Evolutionary conservation across 2,113 vertebrate species (phyloP), one percentile per base, ranked within the genome.

Genomic region (Pleuronectes platessa): DNA sequence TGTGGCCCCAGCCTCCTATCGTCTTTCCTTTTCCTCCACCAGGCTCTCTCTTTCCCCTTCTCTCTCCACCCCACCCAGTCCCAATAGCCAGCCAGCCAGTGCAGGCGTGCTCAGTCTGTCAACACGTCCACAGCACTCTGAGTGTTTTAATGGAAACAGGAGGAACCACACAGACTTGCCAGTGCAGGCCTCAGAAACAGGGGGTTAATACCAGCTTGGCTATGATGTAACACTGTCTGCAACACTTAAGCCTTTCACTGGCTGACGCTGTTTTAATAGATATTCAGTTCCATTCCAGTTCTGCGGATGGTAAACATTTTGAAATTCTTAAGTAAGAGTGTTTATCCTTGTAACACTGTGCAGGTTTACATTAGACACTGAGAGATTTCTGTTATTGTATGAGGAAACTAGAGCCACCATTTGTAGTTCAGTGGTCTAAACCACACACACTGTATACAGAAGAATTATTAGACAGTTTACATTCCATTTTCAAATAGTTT

Each of bases 51-150:
- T 40, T 63, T 66, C 59, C 23, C 68, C 49, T 49, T 60, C 62
- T 56, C 64, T 31, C 80, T 23, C 76, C 64, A 65, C 81, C 76
- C 80, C 81, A 84, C 86, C 81, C 77, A 81, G 74, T 86, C 82
- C 87, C 67, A 86, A 89, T 82, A 70, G 70, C 42, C 71, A 70
- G 80, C 68, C 86, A 91, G 82, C 71, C 84, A 83, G 90, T 76
- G 74, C 68, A 8, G 86, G 88, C 81, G 26, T 89, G 88, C 87
- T 91, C 82, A 83, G 84, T 86, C 90, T 91, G 86, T 92, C 95
- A 96, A 95, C 89, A 91, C 90, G 81, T 89, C 64, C 83, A 74
- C 84, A 83, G 78, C 81, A 54, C 77, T 79, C 49, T 3, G 53
- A 74, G 69, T 77, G 78, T 89, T 86, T 90, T 81, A 88, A 90